These are phyloP conservation scores for Hoplias malabaricus DNA, from an alignment of 2,113 vertebrate species.

Conservation along the genomic window DNA sequence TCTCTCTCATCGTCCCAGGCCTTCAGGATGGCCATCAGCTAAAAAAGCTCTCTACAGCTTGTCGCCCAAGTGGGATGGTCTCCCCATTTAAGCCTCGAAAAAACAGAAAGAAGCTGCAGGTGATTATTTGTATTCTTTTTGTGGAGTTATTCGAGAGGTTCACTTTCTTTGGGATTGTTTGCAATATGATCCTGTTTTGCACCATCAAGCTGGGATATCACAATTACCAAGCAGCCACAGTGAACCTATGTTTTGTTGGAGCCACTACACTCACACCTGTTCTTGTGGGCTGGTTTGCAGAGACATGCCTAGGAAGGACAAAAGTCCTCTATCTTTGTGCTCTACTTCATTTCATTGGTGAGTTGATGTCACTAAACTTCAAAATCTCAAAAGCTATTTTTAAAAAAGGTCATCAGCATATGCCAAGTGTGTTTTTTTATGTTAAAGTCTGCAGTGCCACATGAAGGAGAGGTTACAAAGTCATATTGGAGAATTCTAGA, in stretches of 20 bases:
- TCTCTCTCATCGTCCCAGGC: constrained; percentile 46
- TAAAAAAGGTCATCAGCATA: not conserved
- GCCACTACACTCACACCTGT: constrained; percentile 76
- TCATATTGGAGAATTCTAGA: not conserved
- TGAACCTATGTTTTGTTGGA: constrained; percentile 89
- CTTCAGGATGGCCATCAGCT: constrained; percentile 39
- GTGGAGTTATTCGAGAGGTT: constrained; percentile 90
- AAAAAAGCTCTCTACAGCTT: constrained; percentile 27
- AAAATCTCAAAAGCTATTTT: not conserved
- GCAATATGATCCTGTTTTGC: constrained; percentile 92
- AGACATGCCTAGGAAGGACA: constrained; percentile 76
- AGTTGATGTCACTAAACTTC: constrained; percentile 50
- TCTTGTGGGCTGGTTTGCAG: constrained; percentile 81
- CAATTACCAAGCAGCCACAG: constrained; percentile 81
- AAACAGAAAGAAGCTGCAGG: constrained; percentile 72
- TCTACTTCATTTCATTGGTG: constrained; percentile 89
- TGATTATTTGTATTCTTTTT: constrained; percentile 81
- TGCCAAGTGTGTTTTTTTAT: not conserved
- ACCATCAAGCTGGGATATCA: constrained; percentile 80
- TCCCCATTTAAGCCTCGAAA: constrained; percentile 29
- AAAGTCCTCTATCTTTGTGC: constrained; percentile 81
- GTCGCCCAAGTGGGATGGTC: constrained; percentile 26
- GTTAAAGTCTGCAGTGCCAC: not conserved
- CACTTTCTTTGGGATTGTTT: constrained; percentile 87
- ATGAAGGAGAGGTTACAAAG: not conserved